Base-by-base conservation (phyloP, 2,113 vertebrate species). In the Ancistrus triradiatus region DNA sequence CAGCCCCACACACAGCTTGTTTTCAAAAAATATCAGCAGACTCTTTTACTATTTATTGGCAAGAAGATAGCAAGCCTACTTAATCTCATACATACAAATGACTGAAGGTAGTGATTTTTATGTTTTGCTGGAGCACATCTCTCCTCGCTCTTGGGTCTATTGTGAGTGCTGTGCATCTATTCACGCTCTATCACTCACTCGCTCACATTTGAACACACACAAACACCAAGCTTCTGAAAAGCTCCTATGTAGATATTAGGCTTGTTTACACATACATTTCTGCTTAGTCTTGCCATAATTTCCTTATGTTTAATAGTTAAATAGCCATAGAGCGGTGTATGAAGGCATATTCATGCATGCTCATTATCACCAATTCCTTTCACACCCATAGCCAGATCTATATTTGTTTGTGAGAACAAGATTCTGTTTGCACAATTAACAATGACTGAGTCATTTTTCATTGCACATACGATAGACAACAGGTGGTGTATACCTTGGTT, bases 51-150 rank as follows among this genome's bases (percentile, higher is more conserved):
- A 18, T 57, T 66, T 66, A 48, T 17, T 48, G 22, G 28, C 11
- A 7, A 40, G 31, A 11, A 33, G 6, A 49, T 17, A 49, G 33
- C 37, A 49, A 13, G 22, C 8, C 22, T 46, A 42, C 44, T 31
- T 66, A 17, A 49, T 66, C 44, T 50, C 53, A 50, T 49, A 42
- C 44, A 49, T 66, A 50, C 49, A 58, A 66, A 66, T 37, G 31
- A 49, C 22, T 46, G 49, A 19, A 37, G 51, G n/a, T 18, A 19
- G 53, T 24, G 17, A 22, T 37, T 18, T 15, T 37, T 48, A 25
- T 48, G 58, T 6, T 35, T 47, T n/a, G 27, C 33, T 27, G 47
- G 15, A 64, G 43, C 17, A 47, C 37, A 14, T 37, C 43, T 38
- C n/a, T 38, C 10, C 17, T 15, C 25, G 15, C 6, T 4, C 7